Evolutionary conservation across 2,113 vertebrate species (phyloP), one percentile per base, ranked within the genome.

Genomic region (Amphiprion ocellaris): DNA sequence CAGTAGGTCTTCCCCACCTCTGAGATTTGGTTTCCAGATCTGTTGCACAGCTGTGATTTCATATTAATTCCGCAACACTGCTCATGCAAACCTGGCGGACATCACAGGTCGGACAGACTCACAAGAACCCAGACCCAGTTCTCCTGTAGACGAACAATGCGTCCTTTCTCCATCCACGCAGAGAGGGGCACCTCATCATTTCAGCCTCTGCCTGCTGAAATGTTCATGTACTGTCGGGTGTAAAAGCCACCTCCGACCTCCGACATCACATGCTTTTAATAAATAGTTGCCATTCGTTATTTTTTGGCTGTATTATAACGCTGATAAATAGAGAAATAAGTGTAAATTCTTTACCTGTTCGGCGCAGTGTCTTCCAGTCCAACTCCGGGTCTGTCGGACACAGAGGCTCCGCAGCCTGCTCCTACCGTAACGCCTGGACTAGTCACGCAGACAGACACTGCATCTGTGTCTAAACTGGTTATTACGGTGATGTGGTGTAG

Each of bases 281-380:
- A 1, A 33, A 5, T 21, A 52, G 12, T 2, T 46, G 4, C 14
- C 49, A 67, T 23, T 64, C 28, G 4, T n/a, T 11, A 39, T 10
- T 4, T 26, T 26, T 16, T 10, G 10, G 2, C 17, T 24, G n/a
- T 15, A 46, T 37, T 19, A 33, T 28, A 8, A 10, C 1, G 26
- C 33, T 28, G 53, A 49, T 5, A 11, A 0, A 15, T 6, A 19
- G 69, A 71, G 24, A 79, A 83, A 69, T 47, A 78, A 67, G 72
- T 68, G 58, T 46, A 4, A 64, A 37, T 53, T 55, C 60, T 69
- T 90, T 94, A 95, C 94, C 94, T 95, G 94, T 90, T 92, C 88
- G 82, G 86, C 56, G 92, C 92, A 81, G 90, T 69, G 92, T 82
- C 90, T 88, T 83, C 81, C 91, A 64, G 88, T 78, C 74, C 86